These are phyloP conservation scores for Halictus ligatus DNA, from an alignment of 2,888 invertebrate species.

Conservation along the genomic window DNA sequence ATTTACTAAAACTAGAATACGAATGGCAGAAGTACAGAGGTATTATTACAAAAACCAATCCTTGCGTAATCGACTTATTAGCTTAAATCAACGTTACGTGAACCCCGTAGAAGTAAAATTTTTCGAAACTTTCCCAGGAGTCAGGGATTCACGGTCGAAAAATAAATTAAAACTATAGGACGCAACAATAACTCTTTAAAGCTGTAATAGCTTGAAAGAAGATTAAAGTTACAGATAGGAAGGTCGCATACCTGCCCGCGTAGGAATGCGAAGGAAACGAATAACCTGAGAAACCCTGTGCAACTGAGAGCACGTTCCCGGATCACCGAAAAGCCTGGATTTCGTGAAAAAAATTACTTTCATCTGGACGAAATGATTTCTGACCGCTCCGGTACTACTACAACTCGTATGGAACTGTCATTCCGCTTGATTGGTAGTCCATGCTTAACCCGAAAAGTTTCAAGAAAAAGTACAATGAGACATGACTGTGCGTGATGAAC, in stretches of 20 bases:
- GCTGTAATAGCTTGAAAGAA: background rate
- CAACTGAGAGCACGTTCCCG: background rate
- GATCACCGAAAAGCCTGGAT: background rate
- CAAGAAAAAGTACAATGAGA: background rate
- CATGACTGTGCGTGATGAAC: background rate
- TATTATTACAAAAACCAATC: background rate
- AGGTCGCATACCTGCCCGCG: slow-evolving; percentile 29
- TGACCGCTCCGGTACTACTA: background rate
- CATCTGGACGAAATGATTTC: too few relatives aligned
- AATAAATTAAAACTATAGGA: background rate
- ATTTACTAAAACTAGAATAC: background rate
- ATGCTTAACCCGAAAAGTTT: slow-evolving; percentile 13
- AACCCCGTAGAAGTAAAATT: background rate
- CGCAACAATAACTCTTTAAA: background rate
- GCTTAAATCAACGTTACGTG: background rate
- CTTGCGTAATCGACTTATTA: background rate
- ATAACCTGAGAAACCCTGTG: background rate
- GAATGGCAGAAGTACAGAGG: background rate
- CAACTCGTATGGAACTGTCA: background rate
- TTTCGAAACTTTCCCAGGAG: background rate
- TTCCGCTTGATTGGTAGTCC: slow-evolving; percentile 55
- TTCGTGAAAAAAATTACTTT: too few relatives aligned
- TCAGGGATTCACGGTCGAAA: background rate
- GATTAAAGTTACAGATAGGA: slow-evolving; percentile 10
- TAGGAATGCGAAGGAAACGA: slow-evolving; percentile 14